phyloP scores from a whole-genome alignment of 2,888 invertebrate genomes.

The Standfussiana lucernea region DNA sequence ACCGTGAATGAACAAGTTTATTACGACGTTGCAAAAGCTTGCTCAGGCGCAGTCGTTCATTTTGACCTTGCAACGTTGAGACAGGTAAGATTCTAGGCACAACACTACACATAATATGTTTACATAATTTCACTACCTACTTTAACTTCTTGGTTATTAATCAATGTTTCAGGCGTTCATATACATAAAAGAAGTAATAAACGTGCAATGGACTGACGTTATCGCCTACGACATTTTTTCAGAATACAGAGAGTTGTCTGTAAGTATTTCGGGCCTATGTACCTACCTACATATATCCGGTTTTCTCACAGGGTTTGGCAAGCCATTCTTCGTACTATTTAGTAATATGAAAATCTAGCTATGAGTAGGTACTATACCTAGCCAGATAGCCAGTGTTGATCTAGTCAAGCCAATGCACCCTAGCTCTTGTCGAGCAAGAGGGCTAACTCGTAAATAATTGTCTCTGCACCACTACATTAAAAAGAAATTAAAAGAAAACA shows the following conservation, averaged over 20 bases:
- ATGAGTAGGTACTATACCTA: background rate
- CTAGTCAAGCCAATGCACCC: background rate
- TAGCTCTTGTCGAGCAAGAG: background rate
- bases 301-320: background rate
- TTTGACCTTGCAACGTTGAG: conserved; percentile 72
- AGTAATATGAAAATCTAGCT: background rate
- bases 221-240: conserved; percentile 68
- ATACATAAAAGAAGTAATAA: conserved; percentile 77
- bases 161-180: conserved; percentile 77
- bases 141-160: background rate
- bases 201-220: conserved; percentile 78
- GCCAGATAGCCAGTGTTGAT: background rate
- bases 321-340: background rate
- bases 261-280: conserved; percentile 68
- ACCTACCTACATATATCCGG: background rate
- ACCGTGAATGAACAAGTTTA: conserved; percentile 72
- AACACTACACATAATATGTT: background rate
- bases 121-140: background rate
- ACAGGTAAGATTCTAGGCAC: conserved; percentile 65
- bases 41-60: conserved; percentile 78
- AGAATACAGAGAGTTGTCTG: conserved; percentile 71
- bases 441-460: background rate
- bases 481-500: background rate
- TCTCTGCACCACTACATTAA: background rate
- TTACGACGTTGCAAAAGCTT: conserved; percentile 78